Evolutionary conservation across 2,113 vertebrate genomes (phyloP).

Genomic region (Poeciliopsis turrubarensis): DNA sequence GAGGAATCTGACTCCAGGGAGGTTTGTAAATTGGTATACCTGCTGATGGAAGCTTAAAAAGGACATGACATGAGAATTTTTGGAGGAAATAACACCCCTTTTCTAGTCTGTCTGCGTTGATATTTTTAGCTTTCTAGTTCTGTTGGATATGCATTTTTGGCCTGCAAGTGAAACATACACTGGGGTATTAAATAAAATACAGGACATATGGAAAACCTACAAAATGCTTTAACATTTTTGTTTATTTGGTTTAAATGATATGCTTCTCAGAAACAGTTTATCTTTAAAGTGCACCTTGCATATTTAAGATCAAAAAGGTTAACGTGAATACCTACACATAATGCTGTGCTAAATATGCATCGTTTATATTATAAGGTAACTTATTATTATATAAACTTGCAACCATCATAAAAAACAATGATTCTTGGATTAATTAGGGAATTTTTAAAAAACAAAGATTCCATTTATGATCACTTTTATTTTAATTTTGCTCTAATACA

Average conservation of each 20-base stretch:
- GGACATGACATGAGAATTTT: constrained; percentile 56
- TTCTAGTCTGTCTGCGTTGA: neutral
- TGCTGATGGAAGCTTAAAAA: constrained; percentile 78
- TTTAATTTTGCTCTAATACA: neutral
- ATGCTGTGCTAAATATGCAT: constrained; percentile 4
- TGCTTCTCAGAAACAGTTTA: constrained; percentile 37
- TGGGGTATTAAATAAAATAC: neutral
- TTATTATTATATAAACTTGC: constrained; percentile 13
- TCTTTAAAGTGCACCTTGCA: constrained; percentile 35
- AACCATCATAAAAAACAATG: neutral
- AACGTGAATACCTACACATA: constrained; percentile 23
- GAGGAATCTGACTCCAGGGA: constrained; percentile 65
- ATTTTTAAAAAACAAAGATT: neutral
- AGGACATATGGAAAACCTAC: constrained; percentile 7
- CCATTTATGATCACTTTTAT: neutral
- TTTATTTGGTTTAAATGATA: constrained; percentile 16
- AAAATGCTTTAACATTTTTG: constrained; percentile 16
- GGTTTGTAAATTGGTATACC: constrained; percentile 56
- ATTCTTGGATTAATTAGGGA: neutral
- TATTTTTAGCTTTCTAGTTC: constrained; percentile 15
- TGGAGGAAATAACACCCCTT: constrained; percentile 32
- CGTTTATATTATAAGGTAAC: constrained; percentile 20
- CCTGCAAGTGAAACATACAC: neutral
- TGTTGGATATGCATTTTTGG: neutral
- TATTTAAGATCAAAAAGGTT: constrained; percentile 34